Evolutionary conservation across 2,113 vertebrate genomes (phyloP).

Genomic region (Cyanistes caeruleus): DNA sequence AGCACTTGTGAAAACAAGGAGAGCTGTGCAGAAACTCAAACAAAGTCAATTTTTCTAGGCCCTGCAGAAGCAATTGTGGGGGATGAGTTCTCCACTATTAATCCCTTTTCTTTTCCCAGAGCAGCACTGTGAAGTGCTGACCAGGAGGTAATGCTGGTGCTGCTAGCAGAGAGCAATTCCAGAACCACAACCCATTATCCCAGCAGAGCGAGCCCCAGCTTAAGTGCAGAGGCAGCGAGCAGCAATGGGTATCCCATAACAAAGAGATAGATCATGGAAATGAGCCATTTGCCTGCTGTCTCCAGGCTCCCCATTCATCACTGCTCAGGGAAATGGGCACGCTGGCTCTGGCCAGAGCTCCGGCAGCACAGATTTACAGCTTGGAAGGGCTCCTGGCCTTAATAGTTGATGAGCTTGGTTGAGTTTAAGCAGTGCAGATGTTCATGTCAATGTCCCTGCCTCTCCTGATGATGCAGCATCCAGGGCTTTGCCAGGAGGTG

Average conservation of each 20-base stretch:
- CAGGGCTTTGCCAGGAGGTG: neutral
- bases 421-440: neutral
- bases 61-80: neutral
- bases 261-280: neutral
- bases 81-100: neutral
- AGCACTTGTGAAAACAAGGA: neutral
- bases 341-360: neutral
- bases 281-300: neutral
- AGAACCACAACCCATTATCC: neutral
- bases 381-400: neutral
- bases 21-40: neutral
- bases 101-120: neutral
- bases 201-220: neutral
- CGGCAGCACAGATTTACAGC: neutral
- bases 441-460: neutral
- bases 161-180: neutral
- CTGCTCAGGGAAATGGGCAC: neutral
- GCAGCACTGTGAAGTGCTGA: neutral
- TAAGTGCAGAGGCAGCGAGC: neutral
- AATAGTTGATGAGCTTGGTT: neutral
- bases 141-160: neutral
- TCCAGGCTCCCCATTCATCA: neutral
- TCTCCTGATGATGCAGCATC: neutral
- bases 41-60: neutral
- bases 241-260: accelerated